Conservation (phyloP, 2,888 invertebrate genomes). For the Oegoconia quadripuncta region DNA sequence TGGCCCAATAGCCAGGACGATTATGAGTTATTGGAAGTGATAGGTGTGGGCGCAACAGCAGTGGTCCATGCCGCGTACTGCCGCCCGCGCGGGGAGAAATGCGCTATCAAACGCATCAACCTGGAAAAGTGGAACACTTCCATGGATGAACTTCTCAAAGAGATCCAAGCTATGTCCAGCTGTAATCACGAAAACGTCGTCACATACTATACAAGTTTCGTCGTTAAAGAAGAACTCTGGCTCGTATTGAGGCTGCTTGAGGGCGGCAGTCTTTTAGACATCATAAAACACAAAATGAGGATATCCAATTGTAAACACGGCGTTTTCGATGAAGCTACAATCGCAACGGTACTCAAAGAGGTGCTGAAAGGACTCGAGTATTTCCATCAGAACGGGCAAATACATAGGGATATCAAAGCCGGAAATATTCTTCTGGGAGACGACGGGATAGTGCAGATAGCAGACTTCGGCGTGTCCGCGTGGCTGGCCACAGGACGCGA, state of each 20-base stretch:
- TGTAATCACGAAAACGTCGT: constrained; percentile 99
- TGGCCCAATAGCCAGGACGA: constrained; percentile 98
- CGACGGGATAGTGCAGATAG: constrained; percentile 98
- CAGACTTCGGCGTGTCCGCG: constrained; percentile 99
- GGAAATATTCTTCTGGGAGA: constrained; percentile 95
- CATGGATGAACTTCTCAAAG: constrained; percentile 97
- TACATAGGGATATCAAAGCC: constrained; percentile 87
- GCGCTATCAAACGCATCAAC: constrained; percentile 99
- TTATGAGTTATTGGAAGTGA: constrained; percentile 96
- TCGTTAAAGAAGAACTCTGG: constrained; percentile 98
- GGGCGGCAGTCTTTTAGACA: constrained; percentile 93
- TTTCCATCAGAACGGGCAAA: constrained; percentile 97
- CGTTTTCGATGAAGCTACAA: constrained; percentile 98
- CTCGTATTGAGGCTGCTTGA: constrained; percentile 97
- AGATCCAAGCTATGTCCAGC: constrained; percentile 98
- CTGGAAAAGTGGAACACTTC: constrained; percentile 99
- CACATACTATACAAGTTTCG: constrained; percentile 99
- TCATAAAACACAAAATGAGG: constrained; percentile 97
- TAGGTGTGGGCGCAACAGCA: constrained; percentile 98
- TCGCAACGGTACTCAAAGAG: constrained; percentile 97
- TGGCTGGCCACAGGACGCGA: constrained; percentile 99
- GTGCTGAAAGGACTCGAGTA: constrained; percentile 99
- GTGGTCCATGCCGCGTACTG: constrained; percentile 98
- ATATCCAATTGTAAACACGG: constrained; percentile 95
- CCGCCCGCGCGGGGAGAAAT: constrained; percentile 95